A percentile compares a stretch with the other conserved stretches of the same genome.
These are phyloP conservation scores for Mactromeris polynyma DNA, from an alignment of 2,888 invertebrate species.

Conservation along the genomic window DNA sequence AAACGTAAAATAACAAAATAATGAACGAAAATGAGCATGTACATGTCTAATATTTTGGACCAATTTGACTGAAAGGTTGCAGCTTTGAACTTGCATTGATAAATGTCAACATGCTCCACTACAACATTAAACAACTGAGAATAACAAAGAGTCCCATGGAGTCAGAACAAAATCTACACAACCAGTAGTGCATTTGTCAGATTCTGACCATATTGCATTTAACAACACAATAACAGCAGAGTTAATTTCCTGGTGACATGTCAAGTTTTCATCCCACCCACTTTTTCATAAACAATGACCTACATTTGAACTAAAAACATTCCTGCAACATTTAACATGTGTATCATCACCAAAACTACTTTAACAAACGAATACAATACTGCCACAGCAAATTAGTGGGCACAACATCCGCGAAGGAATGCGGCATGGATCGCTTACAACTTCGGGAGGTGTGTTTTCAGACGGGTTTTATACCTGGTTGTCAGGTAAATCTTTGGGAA, in stretches of 20 bases:
- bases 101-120: too few relatives aligned
- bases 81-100: too few relatives aligned
- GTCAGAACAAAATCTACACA: too few relatives aligned
- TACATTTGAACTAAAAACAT: background rate
- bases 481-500: conserved; percentile 80
- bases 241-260: conserved; percentile 6
- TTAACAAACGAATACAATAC: background rate
- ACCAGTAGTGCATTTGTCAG: too few relatives aligned
- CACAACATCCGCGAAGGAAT: background rate
- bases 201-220: too few relatives aligned
- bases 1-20: too few relatives aligned
- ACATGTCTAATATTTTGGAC: too few relatives aligned
- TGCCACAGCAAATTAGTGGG: background rate
- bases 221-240: background rate
- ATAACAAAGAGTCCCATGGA: too few relatives aligned
- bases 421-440: conserved; percentile 15
- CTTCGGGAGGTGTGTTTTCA: conserved; percentile 29
- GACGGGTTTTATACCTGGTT: conserved; percentile 74
- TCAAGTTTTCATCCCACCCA: background rate
- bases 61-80: too few relatives aligned
- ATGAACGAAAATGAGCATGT: too few relatives aligned
- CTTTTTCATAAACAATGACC: background rate
- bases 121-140: too few relatives aligned
- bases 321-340: background rate
- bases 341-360: background rate